These are phyloP conservation scores for Epistrophella euchroma DNA, from an alignment of 2,888 invertebrate species.

Conservation along the genomic window DNA sequence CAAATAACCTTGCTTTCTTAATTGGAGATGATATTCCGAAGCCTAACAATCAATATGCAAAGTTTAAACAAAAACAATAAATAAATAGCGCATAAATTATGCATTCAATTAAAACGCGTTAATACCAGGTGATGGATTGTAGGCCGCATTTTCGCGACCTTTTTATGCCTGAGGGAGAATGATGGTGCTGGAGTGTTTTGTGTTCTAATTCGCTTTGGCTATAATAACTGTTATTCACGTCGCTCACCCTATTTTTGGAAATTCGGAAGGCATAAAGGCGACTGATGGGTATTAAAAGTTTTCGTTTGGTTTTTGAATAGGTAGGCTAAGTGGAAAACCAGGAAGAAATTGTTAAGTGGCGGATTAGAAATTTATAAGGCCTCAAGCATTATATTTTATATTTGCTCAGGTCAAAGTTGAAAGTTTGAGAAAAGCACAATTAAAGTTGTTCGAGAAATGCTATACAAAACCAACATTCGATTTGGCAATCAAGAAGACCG, in stretches of 20 bases:
- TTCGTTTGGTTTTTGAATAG: neutral
- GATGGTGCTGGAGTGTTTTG: neutral
- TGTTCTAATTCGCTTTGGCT: neutral
- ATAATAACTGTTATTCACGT: neutral
- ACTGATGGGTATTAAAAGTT: neutral
- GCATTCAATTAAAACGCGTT: conserved; percentile 34
- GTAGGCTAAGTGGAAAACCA: neutral
- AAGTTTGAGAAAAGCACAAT: too few species aligned
- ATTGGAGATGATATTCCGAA: conserved; percentile 67
- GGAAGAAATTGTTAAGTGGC: neutral
- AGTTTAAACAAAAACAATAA: conserved; percentile 36
- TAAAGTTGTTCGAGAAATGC: too few species aligned
- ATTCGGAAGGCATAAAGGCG: neutral
- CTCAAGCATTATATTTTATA: neutral
- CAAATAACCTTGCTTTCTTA: conserved; percentile 55
- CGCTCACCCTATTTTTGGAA: neutral
- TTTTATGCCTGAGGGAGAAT: neutral
- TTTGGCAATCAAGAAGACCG: too few species aligned
- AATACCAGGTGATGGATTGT: conserved; percentile 42
- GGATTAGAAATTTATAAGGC: neutral
- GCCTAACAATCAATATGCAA: conserved; percentile 56
- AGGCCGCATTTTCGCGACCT: conserved; percentile 9
- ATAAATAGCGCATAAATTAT: conserved; percentile 62
- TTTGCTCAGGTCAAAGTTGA: neutral
- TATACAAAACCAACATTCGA: too few species aligned